Evolutionary conservation across 2,113 vertebrate species (phyloP), one percentile per base, ranked within the genome.

Genomic region (Gyps fulvus): DNA sequence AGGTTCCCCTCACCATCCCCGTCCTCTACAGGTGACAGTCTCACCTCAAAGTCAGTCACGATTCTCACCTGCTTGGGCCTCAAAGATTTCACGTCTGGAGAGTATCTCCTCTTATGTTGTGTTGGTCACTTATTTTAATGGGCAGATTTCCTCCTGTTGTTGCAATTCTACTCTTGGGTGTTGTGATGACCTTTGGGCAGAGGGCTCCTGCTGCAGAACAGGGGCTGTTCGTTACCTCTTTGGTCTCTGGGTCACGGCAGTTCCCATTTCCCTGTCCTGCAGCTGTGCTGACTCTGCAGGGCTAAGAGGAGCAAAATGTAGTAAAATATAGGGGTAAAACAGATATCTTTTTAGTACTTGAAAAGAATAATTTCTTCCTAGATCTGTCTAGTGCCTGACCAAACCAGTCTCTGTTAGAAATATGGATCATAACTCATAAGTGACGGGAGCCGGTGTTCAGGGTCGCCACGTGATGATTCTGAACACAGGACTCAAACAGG

Each of bases 401-500:
- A 93, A 84, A 63, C 36, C 47, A 4, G 43, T 17, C 66, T 45
- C 91, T 70, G 89, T 85, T 79, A 83, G 91, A 94, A 94, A 91
- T 31, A 84, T 14, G 71, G 71, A 62, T 93, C 70, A 42, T 95
- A 95, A 94, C 78, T 93, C 91, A 54, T 11, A 90, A 73, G 78
- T 47, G 94, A 94, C 3, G 0, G 73, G 87, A 89, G 61, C 72
- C 0, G 1, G 52, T 49, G 86, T 21, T 95, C 84, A 93, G 95
- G 81, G 96, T 87, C 42, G 0, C 81, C 66, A 76, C 14, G 40
- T 91, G 91, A 87, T 19, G 73, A 42, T 96, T 76, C 84, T 95
- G 91, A 93, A 77, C 91, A 70, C 42, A 91, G 82, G 45, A 72
- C 91, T 93, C 94, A 74, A 93, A 71, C 52, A 90, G 90, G 77